phyloP scores from a whole-genome alignment of 2,797 vertebrate genomes.

The Micrastur ruficollis region DNA sequence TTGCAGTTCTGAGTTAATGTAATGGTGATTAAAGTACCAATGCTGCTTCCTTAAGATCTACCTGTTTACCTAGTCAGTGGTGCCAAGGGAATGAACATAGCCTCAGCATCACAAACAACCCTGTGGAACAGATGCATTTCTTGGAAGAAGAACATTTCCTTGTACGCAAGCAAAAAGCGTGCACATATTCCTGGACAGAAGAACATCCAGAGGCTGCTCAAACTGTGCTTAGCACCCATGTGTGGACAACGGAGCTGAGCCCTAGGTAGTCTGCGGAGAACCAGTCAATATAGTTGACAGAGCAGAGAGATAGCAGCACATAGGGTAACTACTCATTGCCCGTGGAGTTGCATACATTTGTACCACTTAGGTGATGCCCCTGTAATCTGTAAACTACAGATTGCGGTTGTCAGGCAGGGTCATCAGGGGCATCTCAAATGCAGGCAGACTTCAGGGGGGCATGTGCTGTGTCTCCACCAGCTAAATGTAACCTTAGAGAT shows the following conservation, averaged over 20 bases:
- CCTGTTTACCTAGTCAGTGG: conserved; percentile 6
- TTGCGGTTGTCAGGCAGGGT: not conserved
- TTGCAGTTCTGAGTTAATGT: not conserved
- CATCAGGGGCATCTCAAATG: not conserved
- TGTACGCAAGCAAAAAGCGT: not conserved
- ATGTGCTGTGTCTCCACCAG: not conserved
- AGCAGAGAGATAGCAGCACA: not conserved
- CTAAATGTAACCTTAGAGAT: not conserved
- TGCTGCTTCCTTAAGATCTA: not conserved
- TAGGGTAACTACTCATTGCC: not conserved
- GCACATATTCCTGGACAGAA: not conserved
- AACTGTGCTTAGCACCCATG: not conserved
- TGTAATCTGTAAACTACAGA: not conserved
- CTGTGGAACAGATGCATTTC: not conserved
- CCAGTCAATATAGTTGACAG: not conserved
- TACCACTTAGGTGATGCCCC: not conserved
- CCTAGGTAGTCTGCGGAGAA: not conserved
- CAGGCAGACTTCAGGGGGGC: not conserved
- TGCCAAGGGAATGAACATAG: not conserved
- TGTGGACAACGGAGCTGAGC: not conserved
- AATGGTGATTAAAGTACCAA: not conserved
- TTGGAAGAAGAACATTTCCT: conserved; percentile 12
- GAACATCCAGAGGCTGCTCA: not conserved
- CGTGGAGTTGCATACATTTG: not conserved
- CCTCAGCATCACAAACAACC: not conserved